Evolutionary conservation across 2,888 invertebrate genomes (phyloP), one percentile per base, ranked within the genome.

Genomic region (Pemphredon lugubris): DNA sequence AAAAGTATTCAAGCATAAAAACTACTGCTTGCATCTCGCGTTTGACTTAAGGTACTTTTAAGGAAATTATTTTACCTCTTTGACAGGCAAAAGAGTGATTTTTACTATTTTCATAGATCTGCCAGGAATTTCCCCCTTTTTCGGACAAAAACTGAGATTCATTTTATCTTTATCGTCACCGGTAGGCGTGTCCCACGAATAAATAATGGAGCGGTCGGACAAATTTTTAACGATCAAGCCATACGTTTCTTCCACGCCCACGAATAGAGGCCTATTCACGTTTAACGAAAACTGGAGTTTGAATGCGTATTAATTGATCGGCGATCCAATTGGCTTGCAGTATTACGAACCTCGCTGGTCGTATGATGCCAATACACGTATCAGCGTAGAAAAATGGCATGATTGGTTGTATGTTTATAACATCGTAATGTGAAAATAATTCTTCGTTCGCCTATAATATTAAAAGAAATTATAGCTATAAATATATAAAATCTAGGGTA

Each of bases 191-290:
- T 79, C 77, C 85, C 84, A 85, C 11, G 55, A 54, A 21, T 77
- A 84, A 7, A 30, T 55, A 14, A 76, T 18, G 9, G 69, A 3
- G 11, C 77, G 58, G 2, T 60, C 50, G 0, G 81, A 77, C 2
- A 66, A 2, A 77, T 91, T 90, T 48, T 86, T 85, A 14, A 90
- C 67, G 60, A 79, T 83, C 7, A 90, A 73, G 0, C 60, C 54
- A 26, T 84, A 79, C 2, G 75, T 70, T 13, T 75, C 72, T 5
- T 87, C 79, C 9, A 86, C 65, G 26, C 84, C 88, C 1, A 88
- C 77, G 68, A 87, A 88, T 4, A 83, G 20, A 23, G 70, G 40
- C 7, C 82, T 83, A 20, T 42, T 47, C 23, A 37, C 20, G 34
- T 37, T 9, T 9, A 26, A 34, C 34, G 34, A 34, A 34, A 34